These are phyloP conservation scores for Tetheella fluctuosa DNA, from an alignment of 2,888 invertebrate genomes.

Conservation along the genomic window DNA sequence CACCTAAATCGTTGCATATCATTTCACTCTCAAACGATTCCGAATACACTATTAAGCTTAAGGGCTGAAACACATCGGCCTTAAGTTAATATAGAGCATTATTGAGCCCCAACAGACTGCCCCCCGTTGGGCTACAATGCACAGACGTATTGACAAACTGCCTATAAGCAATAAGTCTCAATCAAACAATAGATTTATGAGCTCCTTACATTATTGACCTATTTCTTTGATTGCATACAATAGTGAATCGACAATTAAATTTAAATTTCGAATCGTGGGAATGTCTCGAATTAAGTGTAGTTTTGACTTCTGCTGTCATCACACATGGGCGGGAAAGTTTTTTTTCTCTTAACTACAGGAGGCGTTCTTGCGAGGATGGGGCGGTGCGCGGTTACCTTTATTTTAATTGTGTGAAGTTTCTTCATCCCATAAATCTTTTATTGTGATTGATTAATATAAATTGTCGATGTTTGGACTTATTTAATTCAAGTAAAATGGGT, in stretches of 20 bases:
- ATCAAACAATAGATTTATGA: slow-evolving; percentile 74
- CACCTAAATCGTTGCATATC: slow-evolving; percentile 79
- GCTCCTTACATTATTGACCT: slow-evolving; percentile 77
- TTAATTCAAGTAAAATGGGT: not conserved
- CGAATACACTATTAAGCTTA: slow-evolving; percentile 57
- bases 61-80: slow-evolving; percentile 55
- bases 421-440: slow-evolving; percentile 40
- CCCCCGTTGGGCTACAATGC: slow-evolving; percentile 61
- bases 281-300: slow-evolving; percentile 71
- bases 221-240: slow-evolving; percentile 78
- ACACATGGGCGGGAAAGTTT: slow-evolving; percentile 58
- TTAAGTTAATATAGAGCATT: slow-evolving; percentile 54
- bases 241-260: slow-evolving; percentile 77
- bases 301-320: slow-evolving; percentile 72
- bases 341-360: slow-evolving; percentile 49
- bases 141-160: slow-evolving; percentile 77
- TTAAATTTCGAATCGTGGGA: slow-evolving; percentile 79
- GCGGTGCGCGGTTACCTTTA: slow-evolving; percentile 59
- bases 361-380: slow-evolving; percentile 53
- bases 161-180: slow-evolving; percentile 81
- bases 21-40: slow-evolving; percentile 75
- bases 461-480: slow-evolving; percentile 20
- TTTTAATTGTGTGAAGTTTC: slow-evolving; percentile 49
- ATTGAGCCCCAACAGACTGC: slow-evolving; percentile 54
- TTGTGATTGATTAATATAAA: slow-evolving; percentile 41